phyloP scores from a whole-genome alignment of 2,797 vertebrate genomes.

The Euphonia xanthogaster region DNA sequence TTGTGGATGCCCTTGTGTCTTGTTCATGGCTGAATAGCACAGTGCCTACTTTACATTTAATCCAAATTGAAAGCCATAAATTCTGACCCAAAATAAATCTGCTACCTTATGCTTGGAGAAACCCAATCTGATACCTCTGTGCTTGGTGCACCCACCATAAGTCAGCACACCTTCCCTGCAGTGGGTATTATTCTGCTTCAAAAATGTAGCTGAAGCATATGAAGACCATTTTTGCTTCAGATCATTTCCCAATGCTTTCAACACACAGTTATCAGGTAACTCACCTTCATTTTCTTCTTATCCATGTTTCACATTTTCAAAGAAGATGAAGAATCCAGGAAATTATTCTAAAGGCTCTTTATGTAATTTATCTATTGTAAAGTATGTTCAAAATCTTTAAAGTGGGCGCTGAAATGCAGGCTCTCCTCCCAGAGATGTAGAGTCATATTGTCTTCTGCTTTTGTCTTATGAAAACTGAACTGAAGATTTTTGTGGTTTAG shows the following conservation, averaged over 20 bases:
- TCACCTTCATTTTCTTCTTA: neutral
- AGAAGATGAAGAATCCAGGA: neutral
- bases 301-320: neutral
- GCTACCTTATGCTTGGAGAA: neutral
- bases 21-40: neutral
- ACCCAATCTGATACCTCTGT: neutral
- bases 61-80: neutral
- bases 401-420: accelerated
- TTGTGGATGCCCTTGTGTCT: neutral
- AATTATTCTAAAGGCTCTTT: neutral
- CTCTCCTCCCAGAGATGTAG: neutral
- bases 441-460: neutral
- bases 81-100: neutral
- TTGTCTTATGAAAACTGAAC: neutral
- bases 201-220: neutral
- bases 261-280: neutral
- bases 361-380: neutral
- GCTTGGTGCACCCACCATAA: neutral
- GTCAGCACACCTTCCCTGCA: neutral
- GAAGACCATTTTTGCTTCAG: neutral
- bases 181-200: neutral
- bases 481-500: neutral
- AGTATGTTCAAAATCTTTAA: neutral
- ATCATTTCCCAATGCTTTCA: neutral
- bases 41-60: neutral